A percentile compares a stretch with the other conserved stretches of the same genome.
Evolutionary conservation across 2,888 invertebrate genomes (phyloP).

Genomic region (Andricus quercusramuli): DNA sequence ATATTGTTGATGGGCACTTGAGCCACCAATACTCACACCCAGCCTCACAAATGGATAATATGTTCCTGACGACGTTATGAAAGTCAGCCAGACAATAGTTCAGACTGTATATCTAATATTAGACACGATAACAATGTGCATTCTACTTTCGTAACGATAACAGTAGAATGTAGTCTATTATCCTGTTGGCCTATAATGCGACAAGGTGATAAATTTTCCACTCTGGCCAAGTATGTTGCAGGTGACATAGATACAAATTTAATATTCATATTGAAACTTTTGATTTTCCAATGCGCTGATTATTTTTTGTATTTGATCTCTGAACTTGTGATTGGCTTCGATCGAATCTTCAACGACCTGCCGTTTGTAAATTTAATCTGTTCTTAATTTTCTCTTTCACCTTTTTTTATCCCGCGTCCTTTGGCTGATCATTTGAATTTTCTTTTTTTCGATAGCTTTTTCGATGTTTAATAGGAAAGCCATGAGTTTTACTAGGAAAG

Average conservation of each 20-base stretch:
- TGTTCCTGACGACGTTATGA: slow-evolving; percentile 24
- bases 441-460: too few species aligned
- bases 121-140: slow-evolving; percentile 51
- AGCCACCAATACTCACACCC: not conserved
- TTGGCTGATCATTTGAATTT: too few species aligned
- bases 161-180: slow-evolving; percentile 51
- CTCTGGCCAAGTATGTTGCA: slow-evolving; percentile 7
- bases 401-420: too few species aligned
- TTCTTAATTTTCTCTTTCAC: too few species aligned
- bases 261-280: not conserved
- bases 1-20: slow-evolving; percentile 20
- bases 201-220: slow-evolving; percentile 56
- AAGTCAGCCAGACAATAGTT: slow-evolving; percentile 7
- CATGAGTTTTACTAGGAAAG: too few species aligned
- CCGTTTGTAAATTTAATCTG: too few species aligned
- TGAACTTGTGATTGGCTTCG: too few species aligned
- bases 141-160: slow-evolving; percentile 53
- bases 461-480: too few species aligned
- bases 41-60: slow-evolving; percentile 10
- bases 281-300: too few species aligned
- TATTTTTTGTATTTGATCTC: too few species aligned
- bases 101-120: slow-evolving; percentile 43
- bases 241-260: not conserved
- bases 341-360: too few species aligned
- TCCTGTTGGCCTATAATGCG: slow-evolving; percentile 51